These are phyloP conservation scores for Tubulanus polymorphus DNA, from an alignment of 2,888 invertebrate species.

Conservation along the genomic window DNA sequence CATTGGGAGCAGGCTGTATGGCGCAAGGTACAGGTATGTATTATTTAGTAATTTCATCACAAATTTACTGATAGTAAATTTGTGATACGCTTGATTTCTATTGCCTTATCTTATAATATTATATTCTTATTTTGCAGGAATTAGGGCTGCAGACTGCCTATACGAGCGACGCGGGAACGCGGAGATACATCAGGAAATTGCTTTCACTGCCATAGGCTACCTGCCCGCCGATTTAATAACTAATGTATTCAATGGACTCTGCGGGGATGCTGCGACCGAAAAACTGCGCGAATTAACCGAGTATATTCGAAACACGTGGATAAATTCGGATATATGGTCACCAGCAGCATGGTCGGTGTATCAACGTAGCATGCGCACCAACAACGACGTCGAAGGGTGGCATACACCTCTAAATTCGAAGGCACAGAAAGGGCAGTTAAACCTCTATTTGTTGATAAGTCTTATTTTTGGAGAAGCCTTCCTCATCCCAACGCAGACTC, in stretches of 20 bases:
- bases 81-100: too few relatives aligned
- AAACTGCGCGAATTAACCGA: not conserved
- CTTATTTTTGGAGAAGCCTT: slow-evolving; percentile 2
- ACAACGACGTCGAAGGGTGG: slow-evolving; percentile 12
- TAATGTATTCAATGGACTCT: not conserved
- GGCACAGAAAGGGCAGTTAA: not conserved
- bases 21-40: not conserved
- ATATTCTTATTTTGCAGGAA: too few relatives aligned
- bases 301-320: slow-evolving; percentile 3
- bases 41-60: too few relatives aligned
- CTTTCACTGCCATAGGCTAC: slow-evolving; percentile 1
- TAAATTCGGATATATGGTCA: not conserved
- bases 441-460: slow-evolving; percentile 6
- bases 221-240: not conserved
- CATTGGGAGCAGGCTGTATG: not conserved
- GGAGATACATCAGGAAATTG: not conserved
- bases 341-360: slow-evolving; percentile 1
- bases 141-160: slow-evolving; percentile 1
- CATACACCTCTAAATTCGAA: slow-evolving; percentile 7
- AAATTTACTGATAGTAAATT: too few relatives aligned
- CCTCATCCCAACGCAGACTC: not conserved
- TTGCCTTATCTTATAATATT: too few relatives aligned
- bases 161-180: not conserved
- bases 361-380: slow-evolving; percentile 1
- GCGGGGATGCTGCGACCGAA: not conserved